Evolutionary conservation across 2,113 vertebrate genomes (phyloP).

Genomic region (Engystomops pustulosus): DNA sequence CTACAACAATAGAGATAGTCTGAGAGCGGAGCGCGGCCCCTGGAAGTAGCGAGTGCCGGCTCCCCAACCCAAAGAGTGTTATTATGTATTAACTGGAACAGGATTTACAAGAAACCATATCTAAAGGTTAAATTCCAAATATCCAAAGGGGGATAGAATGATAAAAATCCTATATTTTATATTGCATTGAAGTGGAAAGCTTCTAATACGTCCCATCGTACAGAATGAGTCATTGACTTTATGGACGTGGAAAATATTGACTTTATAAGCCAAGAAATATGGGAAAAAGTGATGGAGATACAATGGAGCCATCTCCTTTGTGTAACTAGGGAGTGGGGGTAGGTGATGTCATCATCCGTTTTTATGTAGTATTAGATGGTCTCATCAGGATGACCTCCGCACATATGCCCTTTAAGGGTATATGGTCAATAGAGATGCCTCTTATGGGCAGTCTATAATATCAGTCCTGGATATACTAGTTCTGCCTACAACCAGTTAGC

Average conservation of each 20-base stretch:
- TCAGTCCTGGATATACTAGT: too few relatives aligned
- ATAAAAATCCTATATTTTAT: constrained; percentile 49
- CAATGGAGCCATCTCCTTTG: too few relatives aligned
- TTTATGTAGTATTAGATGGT: too few relatives aligned
- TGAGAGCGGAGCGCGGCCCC: not conserved
- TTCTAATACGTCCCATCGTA: constrained; percentile 23
- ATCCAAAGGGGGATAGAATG: constrained; percentile 50
- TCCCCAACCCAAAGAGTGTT: constrained; percentile 43
- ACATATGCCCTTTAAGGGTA: too few relatives aligned
- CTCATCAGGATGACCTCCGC: too few relatives aligned
- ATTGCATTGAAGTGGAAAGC: constrained; percentile 37
- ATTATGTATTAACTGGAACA: constrained; percentile 33
- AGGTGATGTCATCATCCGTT: too few relatives aligned
- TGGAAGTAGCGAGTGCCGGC: constrained; percentile 3
- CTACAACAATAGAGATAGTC: constrained; percentile 41
- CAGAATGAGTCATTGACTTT: constrained; percentile 46
- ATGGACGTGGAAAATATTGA: constrained; percentile 15
- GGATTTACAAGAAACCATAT: constrained; percentile 48
- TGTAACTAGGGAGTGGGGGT: too few relatives aligned
- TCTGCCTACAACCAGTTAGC: too few relatives aligned
- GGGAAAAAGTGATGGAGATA: not conserved
- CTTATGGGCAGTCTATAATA: too few relatives aligned
- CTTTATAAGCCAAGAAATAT: constrained; percentile 17
- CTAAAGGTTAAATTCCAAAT: constrained; percentile 56
- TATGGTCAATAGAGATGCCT: too few relatives aligned